Base-by-base conservation (phyloP, 53 echinoderm and acorn worm species). In the Luidia sarsii region DNA sequence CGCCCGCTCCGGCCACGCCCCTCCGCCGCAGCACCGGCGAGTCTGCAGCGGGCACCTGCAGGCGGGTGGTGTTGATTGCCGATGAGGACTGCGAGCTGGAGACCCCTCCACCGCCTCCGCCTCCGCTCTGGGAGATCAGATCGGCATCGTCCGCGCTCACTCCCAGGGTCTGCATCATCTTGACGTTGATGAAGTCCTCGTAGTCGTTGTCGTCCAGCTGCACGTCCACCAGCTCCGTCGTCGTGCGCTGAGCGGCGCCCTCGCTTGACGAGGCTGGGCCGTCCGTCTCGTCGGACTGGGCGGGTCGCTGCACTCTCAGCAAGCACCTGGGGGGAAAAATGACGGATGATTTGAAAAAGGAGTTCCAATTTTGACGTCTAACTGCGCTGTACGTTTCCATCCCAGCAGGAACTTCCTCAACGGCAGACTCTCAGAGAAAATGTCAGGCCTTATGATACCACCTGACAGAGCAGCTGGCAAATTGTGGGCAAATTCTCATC, bases 151-250 rank as follows among this genome's bases (percentile, higher is more conserved):
- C 90, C 19, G 82, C 86, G 23, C 82, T 86, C 55, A 86, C 82
- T 20, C 86, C 86, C 0, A 86, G 82, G 10, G 82, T 82, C 65
- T 82, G 86, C 90, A 90, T 86, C 69, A 90, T 90, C 70, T 83
- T 86, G 54, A 90, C 80, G 22, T 85, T 87, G 71, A 91, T 90
- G 73, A 94, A 94, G 37, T 91, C 94, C 59, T 94, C 94, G 56
- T 94, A 94, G 67, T 94, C 94, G 21, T 94, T 94, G 43, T 92
- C 92, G 55, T 85, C 57, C 1, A 80, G 67, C 3, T 85, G 85
- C 43, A 65, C 86, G 3, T 94, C 94, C 0, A 65, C 65, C 0
- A 71, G 64, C 15, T 84, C 84, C 18, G 65, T 27, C 0, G 25
- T 65, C 59, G 28, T 51, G n/a, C n/a, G n/a, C n/a, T n/a, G n/a